Percentiles rank a stretch among this genome's conserved stretches.
phyloP scores from a whole-genome alignment of 2,113 vertebrate genomes.

The Sialia sialis region DNA sequence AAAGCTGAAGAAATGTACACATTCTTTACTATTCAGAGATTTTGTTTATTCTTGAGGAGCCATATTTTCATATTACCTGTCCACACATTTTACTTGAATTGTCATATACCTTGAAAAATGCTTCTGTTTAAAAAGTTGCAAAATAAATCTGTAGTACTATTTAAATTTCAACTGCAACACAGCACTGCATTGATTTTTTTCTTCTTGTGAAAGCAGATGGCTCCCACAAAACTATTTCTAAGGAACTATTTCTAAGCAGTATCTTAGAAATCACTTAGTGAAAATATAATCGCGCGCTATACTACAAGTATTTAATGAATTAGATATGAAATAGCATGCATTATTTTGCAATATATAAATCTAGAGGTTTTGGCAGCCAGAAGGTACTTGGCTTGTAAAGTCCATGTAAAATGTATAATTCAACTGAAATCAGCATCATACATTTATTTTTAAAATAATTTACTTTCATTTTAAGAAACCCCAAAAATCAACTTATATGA shows the following conservation, averaged over 20 bases:
- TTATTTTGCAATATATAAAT: neutral
- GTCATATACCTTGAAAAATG: neutral
- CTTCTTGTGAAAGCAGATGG: neutral
- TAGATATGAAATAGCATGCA: neutral
- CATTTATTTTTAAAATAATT: neutral
- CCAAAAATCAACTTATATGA: neutral
- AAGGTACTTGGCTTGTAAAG: neutral
- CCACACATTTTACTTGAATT: neutral
- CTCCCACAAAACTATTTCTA: neutral
- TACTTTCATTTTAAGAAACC: neutral
- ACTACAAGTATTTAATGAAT: neutral
- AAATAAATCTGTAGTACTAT: neutral
- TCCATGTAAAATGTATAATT: neutral
- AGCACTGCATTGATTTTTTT: neutral
- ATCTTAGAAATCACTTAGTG: neutral
- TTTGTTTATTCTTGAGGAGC: neutral
- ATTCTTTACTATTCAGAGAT: neutral
- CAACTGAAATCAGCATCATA: neutral
- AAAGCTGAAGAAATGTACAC: constrained; percentile 6
- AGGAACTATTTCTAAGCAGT: neutral
- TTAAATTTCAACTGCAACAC: neutral
- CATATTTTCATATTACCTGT: neutral
- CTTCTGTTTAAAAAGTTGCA: neutral
- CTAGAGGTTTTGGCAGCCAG: neutral
- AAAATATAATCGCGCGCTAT: neutral